A percentile compares a stretch with the other conserved stretches of the same genome.
These are phyloP conservation scores for Fistularia commersonii DNA, from an alignment of 2,797 vertebrate species.

Conservation along the genomic window DNA sequence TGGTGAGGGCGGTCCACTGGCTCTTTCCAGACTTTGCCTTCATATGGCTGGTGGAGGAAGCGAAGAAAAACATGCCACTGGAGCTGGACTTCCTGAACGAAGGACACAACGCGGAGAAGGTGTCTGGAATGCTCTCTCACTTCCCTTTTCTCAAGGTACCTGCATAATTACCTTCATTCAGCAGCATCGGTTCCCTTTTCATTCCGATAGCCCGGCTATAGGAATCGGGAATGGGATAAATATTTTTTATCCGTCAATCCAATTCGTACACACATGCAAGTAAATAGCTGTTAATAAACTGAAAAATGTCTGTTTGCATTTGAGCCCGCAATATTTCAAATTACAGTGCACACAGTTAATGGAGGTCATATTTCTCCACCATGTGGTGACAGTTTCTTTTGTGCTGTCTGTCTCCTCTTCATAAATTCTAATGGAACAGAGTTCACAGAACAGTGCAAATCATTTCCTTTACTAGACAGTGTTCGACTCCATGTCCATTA, in stretches of 20 bases:
- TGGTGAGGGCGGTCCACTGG: constrained; percentile 83
- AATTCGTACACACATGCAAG: neutral
- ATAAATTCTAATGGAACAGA: constrained; percentile 8
- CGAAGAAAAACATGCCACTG: constrained; percentile 93
- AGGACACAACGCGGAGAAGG: constrained; percentile 88
- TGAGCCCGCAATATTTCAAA: constrained; percentile 4
- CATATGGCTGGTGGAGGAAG: constrained; percentile 97
- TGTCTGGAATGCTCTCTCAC: constrained; percentile 83
- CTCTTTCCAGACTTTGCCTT: constrained; percentile 96
- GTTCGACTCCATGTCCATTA: constrained; percentile 29
- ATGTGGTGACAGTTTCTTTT: constrained; percentile 11
- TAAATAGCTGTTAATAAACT: constrained; percentile 12
- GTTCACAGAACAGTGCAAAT: constrained; percentile 13
- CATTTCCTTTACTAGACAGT: constrained; percentile 22
- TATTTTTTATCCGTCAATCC: neutral
- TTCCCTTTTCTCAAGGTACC: constrained; percentile 89
- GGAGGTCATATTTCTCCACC: constrained; percentile 19
- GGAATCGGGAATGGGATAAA: too few relatives aligned
- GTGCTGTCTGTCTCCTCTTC: constrained; percentile 14
- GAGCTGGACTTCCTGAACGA: constrained; percentile 96
- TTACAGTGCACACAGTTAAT: constrained; percentile 12
- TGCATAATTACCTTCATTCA: constrained; percentile 1
- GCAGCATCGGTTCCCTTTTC: too few relatives aligned
- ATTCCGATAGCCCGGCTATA: neutral
- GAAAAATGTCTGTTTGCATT: constrained; percentile 5